These are phyloP conservation scores for Druceiella hillmani DNA, from an alignment of 2,888 invertebrate species.

Conservation along the genomic window DNA sequence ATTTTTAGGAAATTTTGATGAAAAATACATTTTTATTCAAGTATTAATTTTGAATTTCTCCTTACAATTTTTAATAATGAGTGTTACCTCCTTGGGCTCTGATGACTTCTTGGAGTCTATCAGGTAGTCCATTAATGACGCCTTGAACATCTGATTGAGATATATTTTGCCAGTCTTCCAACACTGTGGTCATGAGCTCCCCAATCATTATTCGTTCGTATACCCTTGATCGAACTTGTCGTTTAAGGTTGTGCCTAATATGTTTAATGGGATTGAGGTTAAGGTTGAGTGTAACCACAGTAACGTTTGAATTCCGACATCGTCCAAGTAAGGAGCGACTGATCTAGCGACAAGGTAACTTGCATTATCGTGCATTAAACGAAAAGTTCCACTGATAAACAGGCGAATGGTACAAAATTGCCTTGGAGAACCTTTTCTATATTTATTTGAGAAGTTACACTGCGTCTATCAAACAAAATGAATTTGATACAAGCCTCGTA, in stretches of 20 bases:
- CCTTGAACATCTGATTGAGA: too few relatives aligned
- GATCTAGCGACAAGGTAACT: constrained; percentile 17
- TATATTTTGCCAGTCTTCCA: constrained; percentile 6
- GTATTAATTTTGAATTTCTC: too few relatives aligned
- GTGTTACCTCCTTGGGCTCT: too few relatives aligned
- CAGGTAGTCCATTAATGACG: too few relatives aligned
- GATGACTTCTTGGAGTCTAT: too few relatives aligned
- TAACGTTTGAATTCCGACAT: constrained; percentile 21
- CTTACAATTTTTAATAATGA: too few relatives aligned
- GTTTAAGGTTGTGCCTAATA: constrained; percentile 22
- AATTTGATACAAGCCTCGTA: constrained; percentile 4
- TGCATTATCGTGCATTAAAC: too few relatives aligned
- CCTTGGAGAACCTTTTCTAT: constrained; percentile 23
- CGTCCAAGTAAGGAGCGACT: constrained; percentile 20
- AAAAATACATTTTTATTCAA: too few relatives aligned
- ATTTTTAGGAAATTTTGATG: too few relatives aligned
- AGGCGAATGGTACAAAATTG: constrained; percentile 22
- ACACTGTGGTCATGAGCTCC: constrained; percentile 16
- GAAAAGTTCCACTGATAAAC: constrained; percentile 19
- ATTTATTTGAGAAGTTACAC: constrained; percentile 20
- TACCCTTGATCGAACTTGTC: constrained; percentile 21
- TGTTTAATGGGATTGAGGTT: constrained; percentile 24
- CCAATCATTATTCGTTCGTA: constrained; percentile 18
- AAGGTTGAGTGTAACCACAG: constrained; percentile 22
- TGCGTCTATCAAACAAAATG: constrained; percentile 7